A percentile compares a stretch with the other conserved stretches of the same genome.
These are phyloP conservation scores for Drosophila mimica DNA, from an alignment of 2,888 invertebrate species.

Conservation along the genomic window DNA sequence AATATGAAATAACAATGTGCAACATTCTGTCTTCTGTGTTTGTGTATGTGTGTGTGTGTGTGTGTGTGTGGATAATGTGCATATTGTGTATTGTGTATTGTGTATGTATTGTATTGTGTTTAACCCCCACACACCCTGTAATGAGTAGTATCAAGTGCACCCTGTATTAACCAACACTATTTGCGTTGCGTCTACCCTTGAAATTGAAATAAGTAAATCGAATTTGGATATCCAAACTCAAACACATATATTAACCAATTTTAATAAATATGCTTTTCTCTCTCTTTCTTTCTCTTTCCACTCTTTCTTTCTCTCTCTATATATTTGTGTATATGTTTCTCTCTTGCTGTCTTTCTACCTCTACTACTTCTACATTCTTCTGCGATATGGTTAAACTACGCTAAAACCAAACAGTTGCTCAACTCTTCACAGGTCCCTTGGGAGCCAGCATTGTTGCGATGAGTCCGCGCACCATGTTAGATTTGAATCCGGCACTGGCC, in stretches of 20 bases:
- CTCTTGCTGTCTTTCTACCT: slow-evolving; percentile 35
- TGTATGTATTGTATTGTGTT: slow-evolving; percentile 23
- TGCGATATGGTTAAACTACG: slow-evolving; percentile 40
- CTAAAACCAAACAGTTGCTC: slow-evolving; percentile 76
- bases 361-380: slow-evolving; percentile 21
- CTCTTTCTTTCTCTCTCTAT: slow-evolving; percentile 42
- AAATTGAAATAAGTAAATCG: slow-evolving; percentile 41
- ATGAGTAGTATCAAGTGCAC: slow-evolving; percentile 56
- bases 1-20: slow-evolving; percentile 14
- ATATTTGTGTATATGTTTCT: slow-evolving; percentile 38
- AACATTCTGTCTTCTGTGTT: slow-evolving; percentile 4
- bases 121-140: slow-evolving; percentile 30
- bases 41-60: slow-evolving; percentile 10
- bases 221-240: slow-evolving; percentile 29
- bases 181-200: slow-evolving; percentile 59
- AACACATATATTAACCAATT: slow-evolving; percentile 9
- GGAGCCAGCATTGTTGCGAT: slow-evolving; percentile 85
- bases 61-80: slow-evolving; percentile 19
- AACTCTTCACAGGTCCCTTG: slow-evolving; percentile 84
- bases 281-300: slow-evolving; percentile 31
- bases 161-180: slow-evolving; percentile 53
- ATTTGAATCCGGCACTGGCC: slow-evolving; percentile 85
- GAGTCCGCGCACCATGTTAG: slow-evolving; percentile 85
- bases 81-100: slow-evolving; percentile 12
- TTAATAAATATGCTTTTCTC: slow-evolving; percentile 48